These are phyloP conservation scores for Phalanger gymnotis DNA, from an alignment of 2,797 vertebrate species.

Conservation along the genomic window DNA sequence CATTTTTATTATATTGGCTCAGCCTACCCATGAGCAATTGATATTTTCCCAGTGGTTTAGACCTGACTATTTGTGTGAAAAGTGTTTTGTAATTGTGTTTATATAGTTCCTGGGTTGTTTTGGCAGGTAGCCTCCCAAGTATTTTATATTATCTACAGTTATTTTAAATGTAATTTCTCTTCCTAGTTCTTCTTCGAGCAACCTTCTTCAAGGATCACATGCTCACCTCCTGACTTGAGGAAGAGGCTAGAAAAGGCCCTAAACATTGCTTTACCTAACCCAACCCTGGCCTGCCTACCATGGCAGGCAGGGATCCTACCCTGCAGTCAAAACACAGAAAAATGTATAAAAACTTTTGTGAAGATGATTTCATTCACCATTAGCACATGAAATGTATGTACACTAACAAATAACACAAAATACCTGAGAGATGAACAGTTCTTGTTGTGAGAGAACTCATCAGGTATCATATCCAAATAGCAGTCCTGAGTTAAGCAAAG, in stretches of 20 bases:
- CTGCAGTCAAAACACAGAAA: not conserved
- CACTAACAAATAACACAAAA: not conserved
- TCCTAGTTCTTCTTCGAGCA: not conserved
- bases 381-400: not conserved
- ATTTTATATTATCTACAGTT: no score
- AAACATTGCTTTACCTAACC: not conserved
- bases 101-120: no score
- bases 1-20: no score
- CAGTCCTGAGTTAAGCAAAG: not conserved
- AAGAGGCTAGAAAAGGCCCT: not conserved
- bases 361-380: not conserved
- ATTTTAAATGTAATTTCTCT: not conserved
- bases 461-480: not conserved
- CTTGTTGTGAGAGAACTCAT: not conserved
- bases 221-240: not conserved
- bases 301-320: not conserved
- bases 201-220: not conserved
- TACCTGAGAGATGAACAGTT: not conserved
- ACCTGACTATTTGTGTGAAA: no score
- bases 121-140: no score
- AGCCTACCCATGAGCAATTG: no score
- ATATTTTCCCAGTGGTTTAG: no score
- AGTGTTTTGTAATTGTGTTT: no score
- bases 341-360: not conserved
- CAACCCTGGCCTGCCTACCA: not conserved